A percentile compares a stretch with the other conserved stretches of the same genome.
phyloP scores from a whole-genome alignment of 2,888 invertebrate species.

The Drosophila nr. perissopoda region DNA sequence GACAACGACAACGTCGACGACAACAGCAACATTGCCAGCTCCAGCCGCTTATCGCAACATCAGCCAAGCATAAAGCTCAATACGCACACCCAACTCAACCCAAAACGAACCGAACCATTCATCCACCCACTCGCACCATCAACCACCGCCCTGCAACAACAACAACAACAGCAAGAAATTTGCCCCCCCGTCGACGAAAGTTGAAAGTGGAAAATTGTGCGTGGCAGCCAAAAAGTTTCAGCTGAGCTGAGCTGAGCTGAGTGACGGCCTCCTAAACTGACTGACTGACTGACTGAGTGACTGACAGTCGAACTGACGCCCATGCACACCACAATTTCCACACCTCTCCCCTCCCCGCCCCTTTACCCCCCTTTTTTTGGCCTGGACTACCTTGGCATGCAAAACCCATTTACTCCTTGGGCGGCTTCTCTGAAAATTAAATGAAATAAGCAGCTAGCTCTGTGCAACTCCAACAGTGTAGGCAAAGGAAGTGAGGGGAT shows the following conservation, averaged over 20 bases:
- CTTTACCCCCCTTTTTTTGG: slow-evolving; percentile 2
- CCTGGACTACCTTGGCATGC: slow-evolving; percentile 36
- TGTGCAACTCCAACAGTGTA: slow-evolving; percentile 56
- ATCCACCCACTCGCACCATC: slow-evolving; percentile 16
- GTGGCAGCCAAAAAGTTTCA: slow-evolving; percentile 73
- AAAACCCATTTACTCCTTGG: slow-evolving; percentile 58
- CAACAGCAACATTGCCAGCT: slow-evolving; percentile 54
- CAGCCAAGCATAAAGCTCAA: slow-evolving; percentile 78
- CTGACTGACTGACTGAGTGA: slow-evolving; percentile 31
- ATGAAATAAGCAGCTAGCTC: slow-evolving; percentile 69
- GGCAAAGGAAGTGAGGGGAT: neutral
- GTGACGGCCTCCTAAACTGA: slow-evolving; percentile 55
- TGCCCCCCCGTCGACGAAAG: slow-evolving; percentile 42
- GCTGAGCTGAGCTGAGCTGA: slow-evolving; percentile 48
- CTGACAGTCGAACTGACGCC: slow-evolving; percentile 23
- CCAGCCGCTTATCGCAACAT: slow-evolving; percentile 76
- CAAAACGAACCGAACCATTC: neutral
- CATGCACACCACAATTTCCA: neutral
- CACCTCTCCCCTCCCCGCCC: neutral
- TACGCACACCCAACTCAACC: slow-evolving; percentile 28
- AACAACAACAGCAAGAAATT: slow-evolving; percentile 5
- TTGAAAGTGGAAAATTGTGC: slow-evolving; percentile 79
- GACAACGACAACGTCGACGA: slow-evolving; percentile 29
- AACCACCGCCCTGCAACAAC: slow-evolving; percentile 45
- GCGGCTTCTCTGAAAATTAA: slow-evolving; percentile 68